Conservation (phyloP, 2,797 vertebrate species). For the Chromis chromis region DNA sequence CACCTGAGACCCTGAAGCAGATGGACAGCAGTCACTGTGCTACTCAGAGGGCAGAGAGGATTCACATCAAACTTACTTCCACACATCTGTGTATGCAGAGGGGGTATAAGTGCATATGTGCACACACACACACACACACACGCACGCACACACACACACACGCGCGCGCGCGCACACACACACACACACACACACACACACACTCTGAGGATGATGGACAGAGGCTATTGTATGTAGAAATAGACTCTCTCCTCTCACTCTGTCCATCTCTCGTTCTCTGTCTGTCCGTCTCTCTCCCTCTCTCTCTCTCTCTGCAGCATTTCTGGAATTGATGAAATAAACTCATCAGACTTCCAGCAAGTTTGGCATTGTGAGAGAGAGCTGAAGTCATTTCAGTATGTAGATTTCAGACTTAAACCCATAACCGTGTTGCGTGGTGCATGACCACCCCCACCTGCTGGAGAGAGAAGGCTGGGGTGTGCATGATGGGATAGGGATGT, state of each 20-base stretch:
- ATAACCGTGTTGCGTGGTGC: constrained; percentile 79
- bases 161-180: constrained; percentile 35
- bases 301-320: constrained; percentile 63
- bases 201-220: constrained; percentile 67
- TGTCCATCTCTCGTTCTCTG: constrained; percentile 47
- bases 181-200: constrained; percentile 31
- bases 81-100: constrained; percentile 62
- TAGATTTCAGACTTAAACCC: constrained; percentile 84
- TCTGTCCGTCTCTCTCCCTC: constrained; percentile 30
- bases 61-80: constrained; percentile 75
- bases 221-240: constrained; percentile 71
- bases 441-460: constrained; percentile 84
- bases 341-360: constrained; percentile 82
- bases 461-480: constrained; percentile 75
- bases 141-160: constrained; percentile 26
- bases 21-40: constrained; percentile 75
- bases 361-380: constrained; percentile 80
- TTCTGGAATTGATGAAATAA: constrained; percentile 81
- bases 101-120: constrained; percentile 15
- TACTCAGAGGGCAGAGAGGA: constrained; percentile 74
- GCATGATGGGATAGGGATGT: constrained; percentile 78
- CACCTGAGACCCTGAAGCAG: constrained; percentile 84
- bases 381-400: constrained; percentile 84
- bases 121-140: constrained; percentile 33
- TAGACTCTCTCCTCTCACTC: constrained; percentile 64